phyloP scores from a whole-genome alignment of 2,113 vertebrate genomes.

The Semnopithecus entellus region DNA sequence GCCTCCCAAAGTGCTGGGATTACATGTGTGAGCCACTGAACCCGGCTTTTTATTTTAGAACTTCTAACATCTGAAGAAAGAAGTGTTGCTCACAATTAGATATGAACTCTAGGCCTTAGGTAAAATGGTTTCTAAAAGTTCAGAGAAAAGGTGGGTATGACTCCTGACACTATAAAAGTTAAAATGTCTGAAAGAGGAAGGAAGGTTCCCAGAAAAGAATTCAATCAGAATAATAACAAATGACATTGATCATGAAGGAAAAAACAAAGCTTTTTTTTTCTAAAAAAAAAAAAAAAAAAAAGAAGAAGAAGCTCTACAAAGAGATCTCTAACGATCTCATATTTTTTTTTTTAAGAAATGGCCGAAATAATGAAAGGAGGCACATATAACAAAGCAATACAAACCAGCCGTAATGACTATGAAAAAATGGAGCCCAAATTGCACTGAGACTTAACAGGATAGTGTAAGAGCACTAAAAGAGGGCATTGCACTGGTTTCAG shows the following conservation, averaged over 20 bases:
- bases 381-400: not conserved
- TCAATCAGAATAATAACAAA: not conserved
- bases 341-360: slow-evolving; percentile 16
- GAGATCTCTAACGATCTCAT: not conserved
- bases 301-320: not conserved
- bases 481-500: not conserved
- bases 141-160: not conserved
- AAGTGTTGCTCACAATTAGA: not conserved
- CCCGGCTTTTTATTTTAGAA: not conserved
- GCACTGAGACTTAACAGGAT: not conserved
- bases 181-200: slow-evolving; percentile 7
- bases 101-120: not conserved
- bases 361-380: not conserved
- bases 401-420: not conserved
- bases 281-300: not conserved
- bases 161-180: not conserved
- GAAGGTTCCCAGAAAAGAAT: not conserved
- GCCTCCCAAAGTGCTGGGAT: no score
- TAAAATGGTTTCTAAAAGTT: not conserved
- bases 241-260: not conserved
- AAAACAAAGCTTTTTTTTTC: not conserved
- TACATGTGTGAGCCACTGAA: no score
- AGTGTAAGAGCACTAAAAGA: not conserved
- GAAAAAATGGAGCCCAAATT: not conserved
- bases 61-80: not conserved